Evolutionary conservation across 2,797 vertebrate genomes (phyloP), one percentile per base, ranked within the genome.

Genomic region (Phyllotis vaccarum): DNA sequence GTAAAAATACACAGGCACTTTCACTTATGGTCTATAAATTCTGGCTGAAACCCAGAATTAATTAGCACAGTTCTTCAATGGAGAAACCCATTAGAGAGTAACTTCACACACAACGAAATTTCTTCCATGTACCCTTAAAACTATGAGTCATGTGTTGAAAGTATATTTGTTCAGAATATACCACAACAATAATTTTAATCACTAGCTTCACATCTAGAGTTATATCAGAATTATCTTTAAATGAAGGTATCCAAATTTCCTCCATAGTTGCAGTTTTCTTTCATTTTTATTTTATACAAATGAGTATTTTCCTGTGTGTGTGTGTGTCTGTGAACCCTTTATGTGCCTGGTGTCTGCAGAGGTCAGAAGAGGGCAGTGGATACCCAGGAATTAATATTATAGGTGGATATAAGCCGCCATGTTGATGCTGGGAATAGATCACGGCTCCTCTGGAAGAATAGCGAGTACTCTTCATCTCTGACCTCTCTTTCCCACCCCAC

Each of bases 1-100:
- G 88, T 0, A 2, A 91, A 72, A 96, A 93, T 34, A 94, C 75
- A 62, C 3, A 96, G 8, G 16, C 46, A 79, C 21, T 95, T 95
- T 88, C 82, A 82, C 75, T 91, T 14, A 91, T 5, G 74, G 29
- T 83, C 29, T 52, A 6, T 85, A 96, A 91, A 90, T 6, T 49
- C 0, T 46, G 96, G 64, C 78, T 46, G 34, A 95, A 96, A 96
- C 29, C 13, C 22, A 97, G 88, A 93, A 90, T 79, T 91, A 83
- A 90, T 78, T 81, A 86, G 22, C 89, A 89, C 52, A 70, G 13
- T 43, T 80, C 72, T 90, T 90, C 60, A 86, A 89, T 49, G 56
- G 87, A 1, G 31, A n/a, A 70, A 52, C 79, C 78, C 52, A 97
- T 68, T 8, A 74, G 79, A 91, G 76, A 49, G 24, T 62, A 80